Evolutionary conservation across 2,797 vertebrate genomes (phyloP).

Genomic region (Poecilia picta): DNA sequence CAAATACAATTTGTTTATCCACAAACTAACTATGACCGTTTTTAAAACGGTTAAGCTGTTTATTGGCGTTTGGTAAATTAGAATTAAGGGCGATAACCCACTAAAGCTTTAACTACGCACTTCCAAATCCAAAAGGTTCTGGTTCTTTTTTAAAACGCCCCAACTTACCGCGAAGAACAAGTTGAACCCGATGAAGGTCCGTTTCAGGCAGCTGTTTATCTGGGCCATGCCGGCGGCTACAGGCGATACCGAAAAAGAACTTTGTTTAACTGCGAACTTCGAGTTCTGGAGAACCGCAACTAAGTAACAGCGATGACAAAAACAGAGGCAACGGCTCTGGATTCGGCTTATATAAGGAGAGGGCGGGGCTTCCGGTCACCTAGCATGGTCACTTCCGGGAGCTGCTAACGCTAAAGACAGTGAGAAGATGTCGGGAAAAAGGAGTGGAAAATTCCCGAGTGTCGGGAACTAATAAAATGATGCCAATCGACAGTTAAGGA

Average conservation of each 20-base stretch:
- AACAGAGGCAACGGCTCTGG: fast-evolving
- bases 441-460: constrained; percentile 1
- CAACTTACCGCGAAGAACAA: constrained; percentile 69
- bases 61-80: neutral
- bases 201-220: constrained; percentile 56
- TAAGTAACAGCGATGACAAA: fast-evolving
- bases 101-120: constrained; percentile 21
- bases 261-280: neutral
- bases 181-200: constrained; percentile 61
- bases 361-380: neutral
- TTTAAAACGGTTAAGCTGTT: neutral
- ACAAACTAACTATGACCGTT: neutral
- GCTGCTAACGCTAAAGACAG: neutral
- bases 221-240: constrained; percentile 33
- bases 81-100: neutral
- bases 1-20: neutral
- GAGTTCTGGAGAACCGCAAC: neutral
- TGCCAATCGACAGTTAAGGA: fast-evolving
- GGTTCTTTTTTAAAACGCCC: neutral
- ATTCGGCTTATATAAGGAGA: neutral
- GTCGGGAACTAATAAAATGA: neutral
- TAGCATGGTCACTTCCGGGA: neutral
- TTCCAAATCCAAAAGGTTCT: neutral
- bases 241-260: neutral
- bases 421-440: neutral